Evolutionary conservation across 1,140 invertebrate species (phyloP).

Genomic region (Pygmarrhopalites habei): DNA sequence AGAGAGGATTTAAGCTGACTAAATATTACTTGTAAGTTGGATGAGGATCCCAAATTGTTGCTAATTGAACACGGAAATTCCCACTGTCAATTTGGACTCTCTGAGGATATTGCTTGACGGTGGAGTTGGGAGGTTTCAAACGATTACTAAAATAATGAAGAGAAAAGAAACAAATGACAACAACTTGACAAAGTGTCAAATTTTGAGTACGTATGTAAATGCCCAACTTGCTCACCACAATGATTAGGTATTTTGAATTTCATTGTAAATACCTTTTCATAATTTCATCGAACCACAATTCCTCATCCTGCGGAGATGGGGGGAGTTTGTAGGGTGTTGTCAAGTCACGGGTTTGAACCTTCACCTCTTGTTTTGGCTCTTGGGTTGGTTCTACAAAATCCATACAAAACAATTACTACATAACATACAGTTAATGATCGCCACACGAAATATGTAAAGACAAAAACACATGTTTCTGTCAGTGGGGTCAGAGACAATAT

Average conservation of each 20-base stretch:
- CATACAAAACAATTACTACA: neutral
- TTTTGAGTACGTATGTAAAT: no score
- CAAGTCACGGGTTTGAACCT: neutral
- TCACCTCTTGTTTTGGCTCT: neutral
- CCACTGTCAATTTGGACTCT: conserved; percentile 18
- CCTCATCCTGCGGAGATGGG: conserved; percentile 8
- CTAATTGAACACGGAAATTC: conserved; percentile 14
- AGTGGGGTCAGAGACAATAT: no score
- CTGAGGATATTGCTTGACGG: neutral
- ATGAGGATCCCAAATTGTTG: conserved; percentile 61
- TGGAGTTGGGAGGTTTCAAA: no score
- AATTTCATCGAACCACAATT: conserved; percentile 12
- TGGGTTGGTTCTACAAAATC: neutral
- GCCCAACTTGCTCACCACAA: neutral
- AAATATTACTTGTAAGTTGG: no score
- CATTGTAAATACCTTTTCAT: no score
- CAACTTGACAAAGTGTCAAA: no score
- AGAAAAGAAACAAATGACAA: no score
- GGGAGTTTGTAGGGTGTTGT: conserved; percentile 10
- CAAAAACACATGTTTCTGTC: no score
- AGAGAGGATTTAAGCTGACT: no score
- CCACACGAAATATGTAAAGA: neutral
- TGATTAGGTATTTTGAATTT: no score
- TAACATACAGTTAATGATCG: neutral
- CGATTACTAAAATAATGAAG: neutral